Evolutionary conservation across 2,113 vertebrate genomes (phyloP).

Genomic region (Centrocercus urophasianus): DNA sequence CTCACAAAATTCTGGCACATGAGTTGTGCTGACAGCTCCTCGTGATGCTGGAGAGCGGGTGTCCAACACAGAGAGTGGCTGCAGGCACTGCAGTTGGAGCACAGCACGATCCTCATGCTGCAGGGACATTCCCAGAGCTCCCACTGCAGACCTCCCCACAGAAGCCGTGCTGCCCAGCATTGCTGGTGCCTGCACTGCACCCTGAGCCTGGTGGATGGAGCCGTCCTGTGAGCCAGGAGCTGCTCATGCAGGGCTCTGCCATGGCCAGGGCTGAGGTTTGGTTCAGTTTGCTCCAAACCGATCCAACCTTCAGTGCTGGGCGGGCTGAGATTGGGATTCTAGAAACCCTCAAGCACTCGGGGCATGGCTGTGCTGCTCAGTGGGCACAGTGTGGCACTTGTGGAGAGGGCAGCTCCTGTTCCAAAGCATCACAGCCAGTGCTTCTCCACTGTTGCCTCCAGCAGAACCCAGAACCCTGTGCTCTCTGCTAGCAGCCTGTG

Average conservation of each 20-base stretch:
- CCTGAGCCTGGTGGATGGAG: not conserved
- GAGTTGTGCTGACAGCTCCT: accelerated
- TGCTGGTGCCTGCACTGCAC: not conserved
- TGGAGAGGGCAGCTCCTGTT: not conserved
- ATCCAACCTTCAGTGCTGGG: not conserved
- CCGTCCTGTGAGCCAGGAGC: not conserved
- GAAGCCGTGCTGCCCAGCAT: not conserved
- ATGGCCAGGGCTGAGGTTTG: not conserved
- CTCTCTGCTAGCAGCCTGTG: not conserved
- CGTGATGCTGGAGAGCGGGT: accelerated
- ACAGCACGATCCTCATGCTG: not conserved
- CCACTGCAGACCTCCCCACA: too few species aligned
- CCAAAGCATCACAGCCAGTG: not conserved
- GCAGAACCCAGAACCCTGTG: not conserved
- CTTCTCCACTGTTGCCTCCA: not conserved
- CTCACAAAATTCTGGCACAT: accelerated
- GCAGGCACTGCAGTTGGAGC: not conserved
- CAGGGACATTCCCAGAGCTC: not conserved
- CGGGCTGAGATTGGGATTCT: not conserved
- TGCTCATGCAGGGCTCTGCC: not conserved
- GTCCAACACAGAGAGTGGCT: not conserved
- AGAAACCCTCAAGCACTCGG: not conserved
- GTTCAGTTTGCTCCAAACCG: not conserved
- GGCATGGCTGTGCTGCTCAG: not conserved
- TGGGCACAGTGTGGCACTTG: accelerated